A percentile compares a stretch with the other conserved stretches of the same genome.
phyloP scores from a whole-genome alignment of 2,113 vertebrate species.

The Tachysurus fulvidraco region DNA sequence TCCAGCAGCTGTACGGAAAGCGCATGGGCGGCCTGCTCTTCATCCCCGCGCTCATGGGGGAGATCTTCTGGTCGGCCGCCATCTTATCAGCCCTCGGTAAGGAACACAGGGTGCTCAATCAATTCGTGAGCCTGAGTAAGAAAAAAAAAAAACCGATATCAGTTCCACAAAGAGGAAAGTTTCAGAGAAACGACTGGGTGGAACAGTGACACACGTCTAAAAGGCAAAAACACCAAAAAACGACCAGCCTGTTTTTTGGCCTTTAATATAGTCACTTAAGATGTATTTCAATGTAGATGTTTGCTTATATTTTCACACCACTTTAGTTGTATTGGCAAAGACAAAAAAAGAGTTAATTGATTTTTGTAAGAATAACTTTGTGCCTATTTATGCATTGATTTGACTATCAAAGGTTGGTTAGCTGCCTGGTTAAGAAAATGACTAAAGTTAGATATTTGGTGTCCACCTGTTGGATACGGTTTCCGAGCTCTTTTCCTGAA shows the following conservation, averaged over 20 bases:
- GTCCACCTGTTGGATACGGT: neutral
- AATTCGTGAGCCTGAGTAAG: neutral
- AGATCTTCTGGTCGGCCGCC: constrained; percentile 99
- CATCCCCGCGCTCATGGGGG: constrained; percentile 96
- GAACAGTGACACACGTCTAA: neutral
- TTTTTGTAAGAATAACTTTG: neutral
- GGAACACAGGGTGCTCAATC: constrained; percentile 37
- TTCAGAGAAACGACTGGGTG: neutral
- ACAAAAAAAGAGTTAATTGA: neutral
- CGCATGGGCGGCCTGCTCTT: constrained; percentile 97
- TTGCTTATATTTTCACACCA: neutral
- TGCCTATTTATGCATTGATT: neutral
- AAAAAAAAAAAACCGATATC: neutral
- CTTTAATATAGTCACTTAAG: too few relatives aligned
- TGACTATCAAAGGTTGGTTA: neutral
- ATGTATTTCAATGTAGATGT: neutral
- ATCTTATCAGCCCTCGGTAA: constrained; percentile 95
- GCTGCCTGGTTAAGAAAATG: neutral
- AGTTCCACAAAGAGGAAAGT: neutral
- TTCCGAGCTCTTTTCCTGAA: neutral
- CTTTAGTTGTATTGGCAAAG: neutral
- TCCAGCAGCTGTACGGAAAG: constrained; percentile 96
- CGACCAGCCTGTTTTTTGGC: neutral
- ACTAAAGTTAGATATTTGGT: neutral
- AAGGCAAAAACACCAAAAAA: neutral